These are phyloP conservation scores for Pangasianodon gigas DNA, from an alignment of 2,113 vertebrate species.

Conservation along the genomic window DNA sequence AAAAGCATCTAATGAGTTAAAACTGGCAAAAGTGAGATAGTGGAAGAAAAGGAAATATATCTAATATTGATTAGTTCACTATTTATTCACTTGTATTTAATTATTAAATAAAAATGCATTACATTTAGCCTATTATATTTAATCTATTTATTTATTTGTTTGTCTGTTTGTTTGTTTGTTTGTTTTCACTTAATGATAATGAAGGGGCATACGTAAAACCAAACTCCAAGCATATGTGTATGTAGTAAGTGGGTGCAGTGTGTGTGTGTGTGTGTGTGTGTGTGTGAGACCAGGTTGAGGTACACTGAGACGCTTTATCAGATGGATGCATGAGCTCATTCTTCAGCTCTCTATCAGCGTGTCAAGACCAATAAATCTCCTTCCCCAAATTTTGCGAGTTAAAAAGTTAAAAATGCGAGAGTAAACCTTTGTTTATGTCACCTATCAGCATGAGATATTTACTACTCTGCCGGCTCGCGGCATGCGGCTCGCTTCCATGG, in stretches of 20 bases:
- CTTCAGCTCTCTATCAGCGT: slow-evolving; percentile 64
- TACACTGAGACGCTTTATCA: slow-evolving; percentile 29
- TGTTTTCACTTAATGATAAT: background rate
- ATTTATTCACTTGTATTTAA: background rate
- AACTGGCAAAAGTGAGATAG: background rate
- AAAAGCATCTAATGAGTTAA: background rate
- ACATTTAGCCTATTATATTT: background rate
- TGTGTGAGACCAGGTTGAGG: slow-evolving; percentile 40
- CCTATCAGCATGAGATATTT: slow-evolving; percentile 79
- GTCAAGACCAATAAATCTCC: slow-evolving; percentile 73
- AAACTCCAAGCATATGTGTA: background rate
- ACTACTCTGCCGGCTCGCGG: slow-evolving; percentile 63
- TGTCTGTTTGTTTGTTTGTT: background rate
- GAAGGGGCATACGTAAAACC: background rate
- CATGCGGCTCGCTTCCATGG: slow-evolving; percentile 62
- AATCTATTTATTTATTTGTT: background rate
- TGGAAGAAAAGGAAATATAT: background rate
- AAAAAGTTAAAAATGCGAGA: slow-evolving; percentile 72
- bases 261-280: slow-evolving; percentile 40
- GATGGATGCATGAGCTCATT: slow-evolving; percentile 56
- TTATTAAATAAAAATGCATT: background rate
- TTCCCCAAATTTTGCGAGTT: slow-evolving; percentile 71
- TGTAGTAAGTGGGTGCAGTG: background rate
- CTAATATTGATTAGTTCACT: background rate
- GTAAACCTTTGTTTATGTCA: slow-evolving; percentile 79